Conservation (phyloP, 2,888 invertebrate genomes). For the Ecliptopera silaceata region DNA sequence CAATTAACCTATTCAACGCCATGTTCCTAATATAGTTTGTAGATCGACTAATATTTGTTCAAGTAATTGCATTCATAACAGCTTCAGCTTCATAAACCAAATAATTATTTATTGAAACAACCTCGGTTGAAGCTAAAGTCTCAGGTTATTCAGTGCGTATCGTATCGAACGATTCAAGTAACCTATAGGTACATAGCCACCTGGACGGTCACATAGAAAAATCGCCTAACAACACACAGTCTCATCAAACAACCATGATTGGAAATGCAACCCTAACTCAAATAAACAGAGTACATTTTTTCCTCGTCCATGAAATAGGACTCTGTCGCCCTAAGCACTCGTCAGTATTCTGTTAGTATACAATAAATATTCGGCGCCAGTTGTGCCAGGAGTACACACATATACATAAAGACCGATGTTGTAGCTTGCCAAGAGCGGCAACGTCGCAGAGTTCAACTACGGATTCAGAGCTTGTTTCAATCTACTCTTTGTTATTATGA, state of each 20-base stretch:
- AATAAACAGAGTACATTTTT: conserved; percentile 53
- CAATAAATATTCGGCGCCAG: conserved; percentile 83
- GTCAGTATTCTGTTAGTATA: conserved; percentile 82
- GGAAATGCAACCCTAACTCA: conserved; percentile 55
- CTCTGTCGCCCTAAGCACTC: conserved; percentile 71
- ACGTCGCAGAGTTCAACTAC: conserved; percentile 70
- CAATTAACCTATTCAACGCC: no score
- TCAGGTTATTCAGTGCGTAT: conserved; percentile 62
- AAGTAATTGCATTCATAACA: conserved; percentile 51
- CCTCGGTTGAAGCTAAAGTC: conserved; percentile 60
- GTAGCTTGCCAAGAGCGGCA: conserved; percentile 74
- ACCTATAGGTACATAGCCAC: conserved; percentile 79
- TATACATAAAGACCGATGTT: conserved; percentile 77
- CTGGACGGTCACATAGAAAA: conserved; percentile 82
- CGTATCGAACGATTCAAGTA: conserved; percentile 65
- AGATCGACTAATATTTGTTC: conserved; percentile 27
- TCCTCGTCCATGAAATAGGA: conserved; percentile 53
- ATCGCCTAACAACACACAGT: conserved; percentile 55
- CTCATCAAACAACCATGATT: conserved; percentile 37
- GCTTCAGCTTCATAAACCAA: conserved; percentile 64
- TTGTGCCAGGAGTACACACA: conserved; percentile 79
- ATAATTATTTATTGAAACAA: conserved; percentile 63
- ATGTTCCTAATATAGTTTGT: no score
- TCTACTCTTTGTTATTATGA: conserved; percentile 47
- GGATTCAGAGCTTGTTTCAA: conserved; percentile 74